These are phyloP conservation scores for Mnemiopsis leidyi DNA, from an alignment of 37 sponge, comb jelly and placozoan species.

Conservation along the genomic window DNA sequence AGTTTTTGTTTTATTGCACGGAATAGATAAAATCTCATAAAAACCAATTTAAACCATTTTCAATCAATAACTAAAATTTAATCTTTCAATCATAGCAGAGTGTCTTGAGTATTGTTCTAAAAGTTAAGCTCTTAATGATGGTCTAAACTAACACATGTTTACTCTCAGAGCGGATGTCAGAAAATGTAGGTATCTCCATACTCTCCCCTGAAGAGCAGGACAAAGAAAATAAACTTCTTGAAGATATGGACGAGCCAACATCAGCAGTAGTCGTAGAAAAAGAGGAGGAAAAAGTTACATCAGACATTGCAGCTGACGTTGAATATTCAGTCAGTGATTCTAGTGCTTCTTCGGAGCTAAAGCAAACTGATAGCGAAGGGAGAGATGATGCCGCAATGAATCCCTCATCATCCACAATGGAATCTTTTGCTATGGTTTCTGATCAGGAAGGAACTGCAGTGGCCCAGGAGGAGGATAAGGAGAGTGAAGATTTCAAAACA, in stretches of 20 bases:
- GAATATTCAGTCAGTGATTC: too few relatives aligned
- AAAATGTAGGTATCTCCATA: background rate
- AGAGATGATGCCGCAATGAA: background rate
- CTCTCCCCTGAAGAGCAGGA: background rate
- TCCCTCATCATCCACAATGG: background rate
- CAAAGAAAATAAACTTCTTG: background rate
- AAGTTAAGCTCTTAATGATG: too few relatives aligned
- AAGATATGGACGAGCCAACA: background rate
- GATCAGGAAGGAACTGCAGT: background rate
- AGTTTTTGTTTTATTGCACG: background rate
- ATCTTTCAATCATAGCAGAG: too few relatives aligned
- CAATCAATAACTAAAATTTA: too few relatives aligned
- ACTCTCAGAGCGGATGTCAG: background rate
- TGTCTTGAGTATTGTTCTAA: too few relatives aligned
- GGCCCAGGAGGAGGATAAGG: background rate
- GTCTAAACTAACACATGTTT: too few relatives aligned
- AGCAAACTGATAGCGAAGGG: background rate
- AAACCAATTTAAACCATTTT: too few relatives aligned
- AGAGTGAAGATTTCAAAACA: constrained; percentile 27
- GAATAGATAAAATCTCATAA: too few relatives aligned
- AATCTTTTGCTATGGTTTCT: background rate
- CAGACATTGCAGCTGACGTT: too few relatives aligned
- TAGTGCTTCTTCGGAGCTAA: background rate
- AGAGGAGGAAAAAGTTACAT: background rate
- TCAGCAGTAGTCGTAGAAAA: background rate